Percentiles rank a stretch among this genome's conserved stretches.
phyloP scores from a whole-genome alignment of 1,140 invertebrate species.

The Drosophila nikananu region DNA sequence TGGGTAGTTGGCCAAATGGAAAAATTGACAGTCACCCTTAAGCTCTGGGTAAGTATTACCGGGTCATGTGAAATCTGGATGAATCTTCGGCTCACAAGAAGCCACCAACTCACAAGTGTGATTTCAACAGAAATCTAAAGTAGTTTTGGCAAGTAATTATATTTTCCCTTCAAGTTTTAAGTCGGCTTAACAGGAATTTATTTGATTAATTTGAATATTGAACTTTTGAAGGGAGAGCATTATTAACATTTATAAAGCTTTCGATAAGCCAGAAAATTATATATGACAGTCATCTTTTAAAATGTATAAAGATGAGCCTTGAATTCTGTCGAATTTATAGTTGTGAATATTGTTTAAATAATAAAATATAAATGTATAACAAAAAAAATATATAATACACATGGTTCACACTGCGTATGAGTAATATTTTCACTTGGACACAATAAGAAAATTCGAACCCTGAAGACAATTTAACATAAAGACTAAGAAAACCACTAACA shows the following conservation, averaged over 20 bases:
- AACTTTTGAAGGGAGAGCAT: neutral
- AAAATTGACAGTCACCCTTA: constrained; percentile 7
- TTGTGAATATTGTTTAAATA: neutral
- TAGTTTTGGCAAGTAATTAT: neutral
- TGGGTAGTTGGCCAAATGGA: constrained; percentile 2
- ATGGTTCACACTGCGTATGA: neutral
- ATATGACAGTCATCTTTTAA: neutral
- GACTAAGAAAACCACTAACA: neutral
- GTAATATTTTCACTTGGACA: neutral
- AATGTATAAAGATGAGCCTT: neutral
- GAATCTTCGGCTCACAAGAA: neutral
- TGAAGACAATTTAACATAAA: neutral
- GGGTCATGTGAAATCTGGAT: constrained; percentile 1
- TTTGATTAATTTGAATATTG: neutral
- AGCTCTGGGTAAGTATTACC: neutral
- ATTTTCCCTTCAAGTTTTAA: neutral
- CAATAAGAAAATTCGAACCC: neutral
- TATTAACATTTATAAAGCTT: neutral
- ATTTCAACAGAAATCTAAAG: neutral
- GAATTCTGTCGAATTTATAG: neutral
- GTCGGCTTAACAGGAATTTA: constrained; percentile 1
- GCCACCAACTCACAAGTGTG: neutral
- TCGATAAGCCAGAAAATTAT: neutral
- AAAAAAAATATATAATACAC: neutral
- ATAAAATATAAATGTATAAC: neutral